phyloP scores from a whole-genome alignment of 2,797 vertebrate species.

The Notolepis coatsorum region DNA sequence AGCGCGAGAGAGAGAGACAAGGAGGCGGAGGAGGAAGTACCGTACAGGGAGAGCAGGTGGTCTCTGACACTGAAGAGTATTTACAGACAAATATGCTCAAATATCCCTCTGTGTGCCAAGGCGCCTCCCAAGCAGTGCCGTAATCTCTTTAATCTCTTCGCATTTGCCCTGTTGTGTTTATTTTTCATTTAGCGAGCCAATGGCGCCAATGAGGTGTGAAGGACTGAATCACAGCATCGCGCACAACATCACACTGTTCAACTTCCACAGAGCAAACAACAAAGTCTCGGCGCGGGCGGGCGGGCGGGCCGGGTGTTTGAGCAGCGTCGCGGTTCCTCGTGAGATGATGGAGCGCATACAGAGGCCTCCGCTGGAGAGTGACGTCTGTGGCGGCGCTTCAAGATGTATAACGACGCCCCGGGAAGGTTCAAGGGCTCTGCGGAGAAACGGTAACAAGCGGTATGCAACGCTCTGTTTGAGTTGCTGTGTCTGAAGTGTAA shows the following conservation, averaged over 20 bases:
- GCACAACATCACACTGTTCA: background rate
- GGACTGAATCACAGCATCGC: constrained; percentile 18
- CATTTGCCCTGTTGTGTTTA: constrained; percentile 31
- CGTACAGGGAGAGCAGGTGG: constrained; percentile 5
- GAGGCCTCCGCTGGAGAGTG: too few relatives aligned
- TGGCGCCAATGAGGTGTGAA: constrained; percentile 41
- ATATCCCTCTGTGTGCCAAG: background rate
- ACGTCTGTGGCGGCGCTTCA: too few relatives aligned
- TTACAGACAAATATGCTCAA: background rate
- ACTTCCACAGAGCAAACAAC: background rate
- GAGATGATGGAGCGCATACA: background rate
- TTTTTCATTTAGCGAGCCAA: constrained; percentile 38
- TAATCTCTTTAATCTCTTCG: constrained; percentile 16
- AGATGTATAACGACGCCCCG: too few relatives aligned
- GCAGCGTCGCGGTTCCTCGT: background rate
- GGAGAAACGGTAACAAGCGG: too few relatives aligned
- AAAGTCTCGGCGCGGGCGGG: constrained; percentile 6
- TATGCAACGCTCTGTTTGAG: too few relatives aligned
- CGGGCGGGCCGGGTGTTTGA: constrained; percentile 10
- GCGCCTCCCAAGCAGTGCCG: background rate
- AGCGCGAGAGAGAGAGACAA: background rate
- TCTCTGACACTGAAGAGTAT: background rate
- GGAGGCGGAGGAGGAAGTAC: constrained; percentile 6
- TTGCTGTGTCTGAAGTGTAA: too few relatives aligned
- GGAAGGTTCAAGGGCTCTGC: too few relatives aligned